These are phyloP conservation scores for Takifugu flavidus DNA, from an alignment of 2,113 vertebrate genomes.

Conservation along the genomic window DNA sequence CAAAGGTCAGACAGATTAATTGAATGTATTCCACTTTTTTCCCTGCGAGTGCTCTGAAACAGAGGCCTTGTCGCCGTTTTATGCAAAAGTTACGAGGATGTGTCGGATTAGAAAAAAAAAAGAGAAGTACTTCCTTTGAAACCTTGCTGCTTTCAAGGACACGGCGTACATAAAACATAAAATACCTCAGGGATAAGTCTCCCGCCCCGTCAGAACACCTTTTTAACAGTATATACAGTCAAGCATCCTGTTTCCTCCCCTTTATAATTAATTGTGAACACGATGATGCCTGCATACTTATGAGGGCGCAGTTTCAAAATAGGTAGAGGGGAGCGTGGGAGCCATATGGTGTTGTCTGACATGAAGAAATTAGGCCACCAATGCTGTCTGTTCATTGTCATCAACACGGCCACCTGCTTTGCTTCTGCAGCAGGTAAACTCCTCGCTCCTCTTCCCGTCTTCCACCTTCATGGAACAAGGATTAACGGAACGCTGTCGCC, in stretches of 20 bases:
- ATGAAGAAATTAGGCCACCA: constrained; percentile 79
- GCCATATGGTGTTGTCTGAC: constrained; percentile 81
- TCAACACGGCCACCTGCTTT: constrained; percentile 74
- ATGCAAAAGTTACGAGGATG: constrained; percentile 60
- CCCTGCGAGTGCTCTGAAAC: constrained; percentile 16
- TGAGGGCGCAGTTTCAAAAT: constrained; percentile 69
- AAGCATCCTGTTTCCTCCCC: constrained; percentile 38
- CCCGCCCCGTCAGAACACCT: constrained; percentile 35
- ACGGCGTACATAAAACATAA: constrained; percentile 61
- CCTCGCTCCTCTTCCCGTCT: constrained; percentile 21
- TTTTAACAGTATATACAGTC: constrained; percentile 50
- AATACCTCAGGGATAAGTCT: constrained; percentile 62
- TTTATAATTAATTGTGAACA: constrained; percentile 77
- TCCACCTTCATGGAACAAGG: constrained; percentile 49
- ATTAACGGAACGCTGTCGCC: constrained; percentile 22
- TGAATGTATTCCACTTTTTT: constrained; percentile 53
- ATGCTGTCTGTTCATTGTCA: constrained; percentile 79
- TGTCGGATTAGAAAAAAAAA: constrained; percentile 38
- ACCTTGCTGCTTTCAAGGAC: constrained; percentile 72
- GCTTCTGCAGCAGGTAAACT: constrained; percentile 49
- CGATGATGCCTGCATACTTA: constrained; percentile 71
- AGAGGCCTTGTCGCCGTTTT: constrained; percentile 57
- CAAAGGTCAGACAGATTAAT: constrained; percentile 53
- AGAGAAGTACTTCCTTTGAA: not conserved
- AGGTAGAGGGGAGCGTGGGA: constrained; percentile 66